These are phyloP conservation scores for Dryococelus australis DNA, from an alignment of 2,888 invertebrate species.

Conservation along the genomic window DNA sequence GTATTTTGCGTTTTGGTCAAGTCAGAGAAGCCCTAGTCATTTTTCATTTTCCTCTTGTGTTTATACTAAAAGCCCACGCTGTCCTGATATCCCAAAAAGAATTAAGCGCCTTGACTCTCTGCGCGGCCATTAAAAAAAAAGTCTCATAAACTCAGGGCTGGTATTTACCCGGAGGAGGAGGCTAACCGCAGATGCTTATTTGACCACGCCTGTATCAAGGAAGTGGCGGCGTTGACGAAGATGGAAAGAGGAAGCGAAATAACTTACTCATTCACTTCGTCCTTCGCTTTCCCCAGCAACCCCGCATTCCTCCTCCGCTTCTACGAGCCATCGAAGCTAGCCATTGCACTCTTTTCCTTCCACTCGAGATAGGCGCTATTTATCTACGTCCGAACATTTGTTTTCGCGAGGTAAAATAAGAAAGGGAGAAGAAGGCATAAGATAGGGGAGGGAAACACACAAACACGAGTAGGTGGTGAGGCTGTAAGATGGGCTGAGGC, in stretches of 20 bases:
- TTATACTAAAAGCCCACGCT: no score
- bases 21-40: no score
- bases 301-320: neutral
- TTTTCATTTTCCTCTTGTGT: no score
- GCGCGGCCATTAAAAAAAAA: neutral
- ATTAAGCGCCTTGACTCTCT: neutral
- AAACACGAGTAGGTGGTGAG: conserved; percentile 31
- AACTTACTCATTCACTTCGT: conserved; percentile 25
- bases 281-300: neutral
- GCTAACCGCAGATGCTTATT: neutral
- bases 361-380: conserved; percentile 36
- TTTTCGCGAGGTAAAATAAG: conserved; percentile 34
- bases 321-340: neutral
- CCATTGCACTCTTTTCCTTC: neutral
- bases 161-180: neutral
- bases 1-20: no score
- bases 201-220: neutral
- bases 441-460: conserved; percentile 29
- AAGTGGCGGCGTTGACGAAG: conserved; percentile 30
- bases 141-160: neutral
- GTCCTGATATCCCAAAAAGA: neutral
- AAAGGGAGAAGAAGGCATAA: conserved; percentile 1
- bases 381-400: conserved; percentile 38
- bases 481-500: neutral
- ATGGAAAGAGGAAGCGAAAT: conserved; percentile 31